Evolutionary conservation across 2,888 invertebrate genomes (phyloP).

Genomic region (Elmis aenea): DNA sequence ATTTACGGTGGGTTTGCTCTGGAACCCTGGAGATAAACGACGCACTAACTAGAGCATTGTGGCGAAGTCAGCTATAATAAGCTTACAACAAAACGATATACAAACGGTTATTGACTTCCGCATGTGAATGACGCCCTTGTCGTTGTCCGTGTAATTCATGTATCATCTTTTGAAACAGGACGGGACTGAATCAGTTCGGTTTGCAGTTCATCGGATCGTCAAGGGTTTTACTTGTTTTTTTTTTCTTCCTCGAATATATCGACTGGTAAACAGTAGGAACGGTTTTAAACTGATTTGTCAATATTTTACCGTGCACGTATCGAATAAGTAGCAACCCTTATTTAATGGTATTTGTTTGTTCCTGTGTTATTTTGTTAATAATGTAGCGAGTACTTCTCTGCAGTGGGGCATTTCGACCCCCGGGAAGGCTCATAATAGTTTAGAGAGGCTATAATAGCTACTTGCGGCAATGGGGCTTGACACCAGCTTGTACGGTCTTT

Average conservation of each 20-base stretch:
- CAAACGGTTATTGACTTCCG: slow-evolving; percentile 32
- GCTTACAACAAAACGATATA: slow-evolving; percentile 28
- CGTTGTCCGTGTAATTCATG: slow-evolving; percentile 27
- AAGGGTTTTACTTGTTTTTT: too few relatives aligned
- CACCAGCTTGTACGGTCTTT: slow-evolving; percentile 35
- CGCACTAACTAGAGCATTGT: slow-evolving; percentile 33
- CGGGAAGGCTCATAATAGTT: slow-evolving; percentile 26
- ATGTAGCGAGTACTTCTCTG: slow-evolving; percentile 20
- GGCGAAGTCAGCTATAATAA: slow-evolving; percentile 28
- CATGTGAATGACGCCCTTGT: slow-evolving; percentile 26
- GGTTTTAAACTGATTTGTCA: too few relatives aligned
- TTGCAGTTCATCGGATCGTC: too few relatives aligned
- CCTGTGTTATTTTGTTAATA: not conserved
- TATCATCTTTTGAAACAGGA: slow-evolving; percentile 24
- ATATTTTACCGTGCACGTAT: too few relatives aligned
- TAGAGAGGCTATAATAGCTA: slow-evolving; percentile 37
- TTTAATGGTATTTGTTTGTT: not conserved
- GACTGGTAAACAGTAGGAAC: too few relatives aligned
- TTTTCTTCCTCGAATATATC: too few relatives aligned
- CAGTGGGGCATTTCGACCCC: slow-evolving; percentile 24
- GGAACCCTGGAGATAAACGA: slow-evolving; percentile 28
- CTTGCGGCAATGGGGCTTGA: slow-evolving; percentile 38
- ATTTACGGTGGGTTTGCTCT: slow-evolving; percentile 19
- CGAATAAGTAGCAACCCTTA: not conserved
- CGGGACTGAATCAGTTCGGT: slow-evolving; percentile 13